Evolutionary conservation across 2,113 vertebrate genomes (phyloP).

Genomic region (Pomatostomus ruficeps): DNA sequence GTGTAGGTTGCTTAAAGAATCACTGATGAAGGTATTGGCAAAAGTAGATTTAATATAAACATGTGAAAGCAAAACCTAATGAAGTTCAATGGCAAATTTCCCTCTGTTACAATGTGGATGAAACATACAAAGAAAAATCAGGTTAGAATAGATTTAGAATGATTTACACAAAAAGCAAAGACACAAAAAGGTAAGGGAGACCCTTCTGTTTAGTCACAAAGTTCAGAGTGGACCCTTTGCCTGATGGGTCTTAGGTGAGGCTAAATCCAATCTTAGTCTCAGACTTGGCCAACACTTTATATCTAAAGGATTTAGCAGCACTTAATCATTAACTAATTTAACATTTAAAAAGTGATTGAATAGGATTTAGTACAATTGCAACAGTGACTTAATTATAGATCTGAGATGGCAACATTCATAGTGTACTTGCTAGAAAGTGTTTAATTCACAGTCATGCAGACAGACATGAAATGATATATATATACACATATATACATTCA

Average conservation of each 20-base stretch:
- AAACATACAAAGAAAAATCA: background rate
- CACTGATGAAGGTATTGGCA: background rate
- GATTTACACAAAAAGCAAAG: background rate
- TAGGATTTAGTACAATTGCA: background rate
- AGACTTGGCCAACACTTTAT: background rate
- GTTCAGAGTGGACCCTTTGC: background rate
- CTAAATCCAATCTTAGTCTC: background rate
- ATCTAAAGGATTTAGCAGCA: background rate
- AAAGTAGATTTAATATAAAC: background rate
- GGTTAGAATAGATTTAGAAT: background rate
- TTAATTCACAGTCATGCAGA: background rate
- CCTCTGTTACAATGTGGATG: background rate
- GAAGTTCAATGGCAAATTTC: background rate
- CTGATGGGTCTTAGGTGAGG: background rate
- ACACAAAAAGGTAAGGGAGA: background rate
- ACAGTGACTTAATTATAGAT: background rate
- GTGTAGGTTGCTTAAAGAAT: background rate
- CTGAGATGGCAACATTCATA: background rate
- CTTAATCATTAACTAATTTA: background rate
- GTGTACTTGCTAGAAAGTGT: background rate
- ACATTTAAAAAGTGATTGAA: background rate
- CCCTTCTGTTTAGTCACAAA: background rate
- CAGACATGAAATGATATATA: background rate
- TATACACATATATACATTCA: too few relatives aligned
- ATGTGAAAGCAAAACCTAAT: background rate